A percentile compares a stretch with the other conserved stretches of the same genome.
phyloP scores from a whole-genome alignment of 2,888 invertebrate genomes.

The Pandemis heparana region DNA sequence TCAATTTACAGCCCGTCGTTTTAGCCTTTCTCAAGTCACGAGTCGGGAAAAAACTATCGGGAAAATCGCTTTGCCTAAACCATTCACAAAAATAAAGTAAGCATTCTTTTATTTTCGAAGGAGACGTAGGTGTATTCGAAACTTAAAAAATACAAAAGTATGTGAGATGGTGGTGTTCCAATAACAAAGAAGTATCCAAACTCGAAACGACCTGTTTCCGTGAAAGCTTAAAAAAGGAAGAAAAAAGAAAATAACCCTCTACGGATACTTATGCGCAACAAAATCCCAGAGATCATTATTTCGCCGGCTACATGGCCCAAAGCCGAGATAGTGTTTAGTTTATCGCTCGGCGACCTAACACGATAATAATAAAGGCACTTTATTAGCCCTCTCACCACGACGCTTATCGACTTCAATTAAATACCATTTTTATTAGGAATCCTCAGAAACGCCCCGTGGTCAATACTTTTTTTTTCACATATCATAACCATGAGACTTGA shows the following conservation, averaged over 20 bases:
- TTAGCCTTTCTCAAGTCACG: not conserved
- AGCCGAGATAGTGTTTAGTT: constrained; percentile 51
- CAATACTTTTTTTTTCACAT: constrained; percentile 62
- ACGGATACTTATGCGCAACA: constrained; percentile 45
- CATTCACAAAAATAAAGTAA: no score
- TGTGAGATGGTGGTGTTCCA: constrained; percentile 43
- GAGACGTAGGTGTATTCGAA: not conserved
- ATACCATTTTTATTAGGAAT: constrained; percentile 83
- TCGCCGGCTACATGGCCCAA: constrained; percentile 41
- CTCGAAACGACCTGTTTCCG: constrained; percentile 32
- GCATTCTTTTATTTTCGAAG: no score
- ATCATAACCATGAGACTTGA: constrained; percentile 61
- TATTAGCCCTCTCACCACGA: constrained; percentile 79
- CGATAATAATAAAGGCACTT: constrained; percentile 82
- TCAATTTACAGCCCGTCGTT: not conserved
- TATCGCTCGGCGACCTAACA: constrained; percentile 74
- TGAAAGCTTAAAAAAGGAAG: constrained; percentile 35
- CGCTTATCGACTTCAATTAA: constrained; percentile 83
- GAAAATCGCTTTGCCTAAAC: no score
- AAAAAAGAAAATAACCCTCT: constrained; percentile 30
- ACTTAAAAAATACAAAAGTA: not conserved
- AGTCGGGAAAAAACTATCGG: no score
- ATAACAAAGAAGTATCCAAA: constrained; percentile 44
- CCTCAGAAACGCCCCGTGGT: constrained; percentile 73
- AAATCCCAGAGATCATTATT: constrained; percentile 57